Evolutionary conservation across 2,888 invertebrate species (phyloP).

Genomic region (Drosophila anceps): DNA sequence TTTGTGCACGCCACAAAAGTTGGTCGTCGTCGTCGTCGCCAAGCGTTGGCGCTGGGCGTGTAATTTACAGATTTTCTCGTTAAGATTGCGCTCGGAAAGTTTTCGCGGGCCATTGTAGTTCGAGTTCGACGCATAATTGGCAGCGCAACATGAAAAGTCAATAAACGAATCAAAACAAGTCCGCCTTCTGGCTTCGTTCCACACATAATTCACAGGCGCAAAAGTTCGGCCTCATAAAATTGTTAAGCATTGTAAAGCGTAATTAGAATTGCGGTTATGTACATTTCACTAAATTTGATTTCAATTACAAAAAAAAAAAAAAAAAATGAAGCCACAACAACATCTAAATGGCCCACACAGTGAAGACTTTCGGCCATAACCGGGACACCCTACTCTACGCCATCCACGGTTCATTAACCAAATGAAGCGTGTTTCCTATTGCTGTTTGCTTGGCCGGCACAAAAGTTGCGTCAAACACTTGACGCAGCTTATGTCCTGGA

Average conservation of each 20-base stretch:
- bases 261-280: conserved; percentile 61
- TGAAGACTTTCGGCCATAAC: neutral
- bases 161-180: conserved; percentile 63
- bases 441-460: conserved; percentile 10
- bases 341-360: conserved; percentile 32
- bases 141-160: conserved; percentile 74
- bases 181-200: neutral
- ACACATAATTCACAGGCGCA: neutral
- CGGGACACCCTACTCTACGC: neutral
- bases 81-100: conserved; percentile 72
- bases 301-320: conserved; percentile 58
- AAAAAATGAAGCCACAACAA: conserved; percentile 1
- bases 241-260: conserved; percentile 46
- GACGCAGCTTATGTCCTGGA: conserved; percentile 23
- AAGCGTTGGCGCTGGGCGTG: conserved; percentile 45
- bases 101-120: conserved; percentile 61
- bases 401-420: conserved; percentile 66
- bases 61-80: conserved; percentile 80
- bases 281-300: conserved; percentile 63
- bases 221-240: conserved; percentile 56
- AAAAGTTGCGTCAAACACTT: conserved; percentile 49
- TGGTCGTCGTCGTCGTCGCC: conserved; percentile 31
- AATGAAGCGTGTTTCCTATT: conserved; percentile 57
- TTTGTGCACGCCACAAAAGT: conserved; percentile 58
- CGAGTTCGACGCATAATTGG: conserved; percentile 69